Evolutionary conservation across 2,113 vertebrate species (phyloP), one percentile per base, ranked within the genome.

Genomic region (Nipponia nippon): DNA sequence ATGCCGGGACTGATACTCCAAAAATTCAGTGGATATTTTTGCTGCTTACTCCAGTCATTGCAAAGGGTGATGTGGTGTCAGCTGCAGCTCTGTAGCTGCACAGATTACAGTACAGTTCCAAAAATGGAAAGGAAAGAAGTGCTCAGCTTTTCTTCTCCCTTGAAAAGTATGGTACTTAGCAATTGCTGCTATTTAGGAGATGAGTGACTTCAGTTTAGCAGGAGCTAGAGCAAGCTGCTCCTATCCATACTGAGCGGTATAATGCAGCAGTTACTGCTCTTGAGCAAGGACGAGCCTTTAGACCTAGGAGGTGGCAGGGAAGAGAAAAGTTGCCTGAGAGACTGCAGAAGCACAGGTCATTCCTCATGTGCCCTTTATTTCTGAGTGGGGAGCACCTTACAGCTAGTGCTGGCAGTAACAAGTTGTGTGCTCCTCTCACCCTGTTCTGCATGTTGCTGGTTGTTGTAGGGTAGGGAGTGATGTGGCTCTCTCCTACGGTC

Each of bases 111-210:
- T 46, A 84, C 76, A 96, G 88, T 78, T 96, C 92, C 93, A 95
- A 96, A 96, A 96, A 96, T 96, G 92, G 94, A 94, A 95, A 97
- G 73, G 83, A 82, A 95, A 90, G 32, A 63, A 56, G 53, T 52
- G 49, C 79, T 94, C 76, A 88, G 73, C 82, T 93, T 94, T 83
- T 85, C 69, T 95, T 88, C 36, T 89, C 83, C 61, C 84, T 90
- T 96, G 91, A 91, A 93, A 96, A 95, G 71, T 42, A 69, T n/a
- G 30, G 53, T 86, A 72, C 82, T 84, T 96, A 83, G 86, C 67
- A 81, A 72, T 92, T 81, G 89, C 92, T 93, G 61, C 77, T 92
- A 62, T 96, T 92, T 91, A 88, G 73, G 73, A 91, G 44, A 70
- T n/a, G 65, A 85, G 66, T 89, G 86, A 84, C 66, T 96, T 93